Conservation (phyloP, 2,797 vertebrate genomes). For the Silurus aristotelis region DNA sequence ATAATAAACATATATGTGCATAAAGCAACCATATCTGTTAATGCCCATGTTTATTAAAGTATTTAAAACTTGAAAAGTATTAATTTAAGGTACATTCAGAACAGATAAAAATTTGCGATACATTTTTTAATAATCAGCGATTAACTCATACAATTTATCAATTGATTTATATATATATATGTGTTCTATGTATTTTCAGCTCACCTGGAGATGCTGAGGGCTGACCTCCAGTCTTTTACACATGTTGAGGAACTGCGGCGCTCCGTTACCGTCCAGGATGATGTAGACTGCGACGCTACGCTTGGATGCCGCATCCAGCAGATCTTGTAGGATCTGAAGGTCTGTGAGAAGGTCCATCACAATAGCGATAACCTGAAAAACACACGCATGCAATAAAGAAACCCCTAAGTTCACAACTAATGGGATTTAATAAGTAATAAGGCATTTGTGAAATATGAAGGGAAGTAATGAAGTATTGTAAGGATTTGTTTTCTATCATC, state of each 20-base stretch:
- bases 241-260: conserved; percentile 89
- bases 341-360: conserved; percentile 95
- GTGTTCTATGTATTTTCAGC: not conserved
- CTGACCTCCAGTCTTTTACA: conserved; percentile 81
- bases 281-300: conserved; percentile 87
- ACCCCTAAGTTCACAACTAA: not conserved
- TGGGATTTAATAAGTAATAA: not conserved
- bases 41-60: too few relatives aligned
- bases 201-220: conserved; percentile 81
- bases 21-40: too few relatives aligned
- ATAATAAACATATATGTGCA: too few relatives aligned
- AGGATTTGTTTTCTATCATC: not conserved
- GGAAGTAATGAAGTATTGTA: not conserved
- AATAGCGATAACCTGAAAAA: conserved; percentile 84
- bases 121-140: too few relatives aligned
- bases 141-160: too few relatives aligned
- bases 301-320: conserved; percentile 83
- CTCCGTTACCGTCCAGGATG: conserved; percentile 78
- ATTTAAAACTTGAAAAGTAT: too few relatives aligned
- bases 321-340: conserved; percentile 87
- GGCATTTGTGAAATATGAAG: not conserved
- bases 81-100: too few relatives aligned
- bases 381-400: not conserved
- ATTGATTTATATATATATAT: too few relatives aligned
- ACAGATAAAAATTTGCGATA: too few relatives aligned